These are phyloP conservation scores for Uropetala carovei DNA, from an alignment of 2,888 invertebrate species.

Conservation along the genomic window DNA sequence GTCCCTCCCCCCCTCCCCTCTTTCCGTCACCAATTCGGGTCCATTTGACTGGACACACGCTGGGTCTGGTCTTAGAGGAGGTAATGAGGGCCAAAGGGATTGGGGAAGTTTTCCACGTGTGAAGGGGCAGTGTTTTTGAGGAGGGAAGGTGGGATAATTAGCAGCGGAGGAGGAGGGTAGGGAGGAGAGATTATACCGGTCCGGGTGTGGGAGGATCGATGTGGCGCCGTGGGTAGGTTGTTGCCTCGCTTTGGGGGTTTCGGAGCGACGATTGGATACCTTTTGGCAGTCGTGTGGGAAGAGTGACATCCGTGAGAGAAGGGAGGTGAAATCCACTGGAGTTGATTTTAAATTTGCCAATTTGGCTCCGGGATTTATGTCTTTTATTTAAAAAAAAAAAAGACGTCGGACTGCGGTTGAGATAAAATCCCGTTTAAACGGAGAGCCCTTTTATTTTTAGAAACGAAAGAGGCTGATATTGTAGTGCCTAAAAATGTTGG, in stretches of 20 bases:
- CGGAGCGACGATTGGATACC: background rate
- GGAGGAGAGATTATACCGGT: background rate
- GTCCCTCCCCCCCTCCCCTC: too few species aligned
- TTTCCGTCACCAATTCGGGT: background rate
- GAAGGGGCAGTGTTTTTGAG: background rate
- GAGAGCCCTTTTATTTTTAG: too few species aligned
- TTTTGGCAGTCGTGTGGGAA: too few species aligned
- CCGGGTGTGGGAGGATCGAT: background rate
- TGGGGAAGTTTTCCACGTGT: background rate
- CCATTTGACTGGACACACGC: background rate
- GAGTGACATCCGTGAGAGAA: too few species aligned
- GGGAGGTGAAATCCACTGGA: too few species aligned
- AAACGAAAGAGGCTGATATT: too few species aligned
- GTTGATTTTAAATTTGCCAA: too few species aligned
- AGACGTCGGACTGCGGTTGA: too few species aligned
- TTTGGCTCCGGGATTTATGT: too few species aligned
- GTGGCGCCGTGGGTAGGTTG: background rate
- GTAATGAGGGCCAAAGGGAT: background rate
- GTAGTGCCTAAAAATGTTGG: too few species aligned
- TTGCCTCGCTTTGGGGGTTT: background rate
- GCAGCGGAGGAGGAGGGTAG: background rate
- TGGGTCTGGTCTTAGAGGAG: background rate
- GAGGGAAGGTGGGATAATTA: constrained; percentile 15
- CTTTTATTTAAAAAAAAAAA: too few species aligned
- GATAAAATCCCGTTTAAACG: too few species aligned